Evolutionary conservation across 2,113 vertebrate species (phyloP).

Genomic region (Datnioides undecimradiatus): DNA sequence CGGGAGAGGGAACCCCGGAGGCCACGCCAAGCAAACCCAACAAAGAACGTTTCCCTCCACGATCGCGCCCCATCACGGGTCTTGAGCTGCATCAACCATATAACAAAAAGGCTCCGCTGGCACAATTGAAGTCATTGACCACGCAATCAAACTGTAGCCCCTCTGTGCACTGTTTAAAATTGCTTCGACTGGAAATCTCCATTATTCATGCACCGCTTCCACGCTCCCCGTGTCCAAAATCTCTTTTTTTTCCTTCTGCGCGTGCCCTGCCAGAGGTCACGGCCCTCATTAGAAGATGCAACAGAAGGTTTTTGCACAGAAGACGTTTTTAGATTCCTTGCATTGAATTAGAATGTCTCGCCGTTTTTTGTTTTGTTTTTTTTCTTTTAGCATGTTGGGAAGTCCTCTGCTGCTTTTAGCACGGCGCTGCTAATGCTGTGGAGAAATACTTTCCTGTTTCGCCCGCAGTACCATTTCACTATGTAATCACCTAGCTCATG

Average conservation of each 20-base stretch:
- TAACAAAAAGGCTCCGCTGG: conserved; percentile 1
- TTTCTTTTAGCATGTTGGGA: conserved; percentile 28
- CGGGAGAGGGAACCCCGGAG: too few relatives aligned
- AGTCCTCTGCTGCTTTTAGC: conserved; percentile 38
- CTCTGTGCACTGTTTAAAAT: conserved; percentile 55
- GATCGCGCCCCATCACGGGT: neutral
- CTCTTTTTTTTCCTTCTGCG: conserved; percentile 37
- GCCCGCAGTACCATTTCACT: conserved; percentile 81
- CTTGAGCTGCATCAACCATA: neutral
- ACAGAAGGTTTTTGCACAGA: conserved; percentile 29
- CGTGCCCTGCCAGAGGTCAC: conserved; percentile 58
- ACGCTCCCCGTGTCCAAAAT: conserved; percentile 25
- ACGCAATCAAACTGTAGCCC: conserved; percentile 29
- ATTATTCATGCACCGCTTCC: conserved; percentile 66
- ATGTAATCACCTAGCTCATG: conserved; percentile 83
- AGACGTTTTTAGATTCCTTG: conserved; percentile 51
- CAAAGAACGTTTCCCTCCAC: neutral
- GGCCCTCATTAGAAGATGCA: conserved; percentile 64
- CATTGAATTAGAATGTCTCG: conserved; percentile 45
- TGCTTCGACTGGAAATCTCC: conserved; percentile 25
- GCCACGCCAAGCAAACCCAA: too few relatives aligned
- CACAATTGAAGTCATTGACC: conserved; percentile 44
- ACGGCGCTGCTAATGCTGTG: conserved; percentile 42
- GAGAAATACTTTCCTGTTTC: conserved; percentile 77
- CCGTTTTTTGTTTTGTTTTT: neutral